phyloP scores from a whole-genome alignment of 1,140 invertebrate genomes.

The Uloborus diversus region DNA sequence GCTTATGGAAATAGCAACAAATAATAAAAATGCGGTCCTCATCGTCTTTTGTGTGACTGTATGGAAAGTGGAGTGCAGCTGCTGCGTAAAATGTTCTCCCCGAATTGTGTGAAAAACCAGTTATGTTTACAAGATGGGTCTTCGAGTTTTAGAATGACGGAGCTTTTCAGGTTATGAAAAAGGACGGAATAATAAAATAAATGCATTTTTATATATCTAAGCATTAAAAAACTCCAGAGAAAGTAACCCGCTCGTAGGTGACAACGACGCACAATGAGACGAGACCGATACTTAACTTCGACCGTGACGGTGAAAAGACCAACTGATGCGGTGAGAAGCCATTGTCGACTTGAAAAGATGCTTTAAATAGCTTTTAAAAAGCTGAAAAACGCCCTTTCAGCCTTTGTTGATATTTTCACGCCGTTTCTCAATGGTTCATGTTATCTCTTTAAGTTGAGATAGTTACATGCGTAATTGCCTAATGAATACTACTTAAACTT shows the following conservation, averaged over 20 bases:
- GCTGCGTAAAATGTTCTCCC: not conserved
- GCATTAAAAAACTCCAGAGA: not conserved
- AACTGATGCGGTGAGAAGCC: slow-evolving; percentile 14
- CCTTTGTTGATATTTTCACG: not conserved
- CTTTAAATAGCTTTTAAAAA: not conserved
- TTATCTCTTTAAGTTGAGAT: too few species aligned
- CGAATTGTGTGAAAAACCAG: slow-evolving; percentile 10
- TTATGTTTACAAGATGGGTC: slow-evolving; percentile 33
- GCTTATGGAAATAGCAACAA: not conserved
- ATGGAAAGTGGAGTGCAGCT: slow-evolving; percentile 30
- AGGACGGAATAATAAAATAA: not conserved
- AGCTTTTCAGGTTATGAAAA: not conserved
- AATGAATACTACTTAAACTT: too few species aligned
- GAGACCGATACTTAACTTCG: slow-evolving; percentile 21
- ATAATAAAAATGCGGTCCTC: not conserved
- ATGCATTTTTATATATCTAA: not conserved
- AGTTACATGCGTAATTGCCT: too few species aligned
- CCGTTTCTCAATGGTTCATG: too few species aligned
- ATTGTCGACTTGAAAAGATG: not conserved
- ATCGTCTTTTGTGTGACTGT: not conserved
- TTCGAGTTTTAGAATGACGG: slow-evolving; percentile 7
- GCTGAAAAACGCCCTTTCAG: not conserved
- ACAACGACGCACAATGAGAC: slow-evolving; percentile 30
- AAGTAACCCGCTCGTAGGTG: slow-evolving; percentile 11
- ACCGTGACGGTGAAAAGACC: slow-evolving; percentile 14